Evolutionary conservation across 30 jellyfish, hydroid and myxozoan species (phyloP).

Genomic region (Aurelia sp.): DNA sequence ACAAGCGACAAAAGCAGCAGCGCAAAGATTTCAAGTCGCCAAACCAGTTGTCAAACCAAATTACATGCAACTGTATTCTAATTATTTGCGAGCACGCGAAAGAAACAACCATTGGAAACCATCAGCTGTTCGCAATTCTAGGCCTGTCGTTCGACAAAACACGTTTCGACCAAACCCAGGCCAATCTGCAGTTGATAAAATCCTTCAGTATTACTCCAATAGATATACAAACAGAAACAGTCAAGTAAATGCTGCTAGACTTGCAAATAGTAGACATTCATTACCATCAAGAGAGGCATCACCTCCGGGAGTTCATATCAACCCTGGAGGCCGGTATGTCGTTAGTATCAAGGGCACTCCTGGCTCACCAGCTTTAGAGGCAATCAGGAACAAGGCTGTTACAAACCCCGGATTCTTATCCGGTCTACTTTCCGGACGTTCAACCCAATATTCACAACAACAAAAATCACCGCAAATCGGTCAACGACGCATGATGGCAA

Average conservation of each 20-base stretch:
- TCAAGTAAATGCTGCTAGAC: background rate
- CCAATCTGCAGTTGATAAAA: background rate
- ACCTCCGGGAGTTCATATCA: background rate
- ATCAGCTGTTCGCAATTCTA: background rate
- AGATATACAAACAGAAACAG: background rate
- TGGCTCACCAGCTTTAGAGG: conserved; percentile 56
- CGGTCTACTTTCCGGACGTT: conserved; percentile 49
- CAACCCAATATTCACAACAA: conserved; percentile 9
- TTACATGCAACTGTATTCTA: conserved; percentile 49
- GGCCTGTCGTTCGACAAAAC: background rate
- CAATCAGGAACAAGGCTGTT: conserved; percentile 59
- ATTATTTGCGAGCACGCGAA: conserved; percentile 38
- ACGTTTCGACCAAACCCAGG: background rate
- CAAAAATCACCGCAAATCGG: conserved; percentile 13
- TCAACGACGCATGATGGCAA: conserved; percentile 2
- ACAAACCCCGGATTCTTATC: conserved; percentile 62
- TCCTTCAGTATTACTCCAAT: conserved; percentile 2
- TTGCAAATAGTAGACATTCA: too few species aligned
- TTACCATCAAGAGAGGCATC: background rate
- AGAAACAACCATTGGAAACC: background rate
- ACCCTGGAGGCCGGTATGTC: conserved; percentile 62
- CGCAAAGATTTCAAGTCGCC: conserved; percentile 19
- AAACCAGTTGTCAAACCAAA: conserved; percentile 48
- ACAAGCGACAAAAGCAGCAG: background rate
- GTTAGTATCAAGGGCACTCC: conserved; percentile 67